Base-by-base conservation (phyloP, 2,113 vertebrate genomes). In the Girardinichthys multiradiatus region DNA sequence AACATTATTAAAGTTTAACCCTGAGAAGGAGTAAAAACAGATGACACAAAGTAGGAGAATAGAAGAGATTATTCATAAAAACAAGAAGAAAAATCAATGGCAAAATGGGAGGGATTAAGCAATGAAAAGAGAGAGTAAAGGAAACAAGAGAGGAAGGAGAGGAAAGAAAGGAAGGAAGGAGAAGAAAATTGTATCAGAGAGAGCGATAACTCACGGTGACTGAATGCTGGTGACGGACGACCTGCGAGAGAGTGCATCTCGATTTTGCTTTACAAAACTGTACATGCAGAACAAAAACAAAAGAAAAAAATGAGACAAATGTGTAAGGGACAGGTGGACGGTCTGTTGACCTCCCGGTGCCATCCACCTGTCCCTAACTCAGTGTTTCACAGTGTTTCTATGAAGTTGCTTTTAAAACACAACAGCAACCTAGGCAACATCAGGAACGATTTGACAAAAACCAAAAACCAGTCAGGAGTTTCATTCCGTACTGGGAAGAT, bases 191-290 rank as follows among this genome's bases (percentile, higher is more conserved):
- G 74, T 91, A 93, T 90, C 85, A 85, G 90, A 90, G 89, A 90
- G 89, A 62, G 30, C 80, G 91, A 89, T 91, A 94, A 95, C 94
- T 95, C 94, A 95, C 94, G 84, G 91, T 98, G 97, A 99, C 94
- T 98, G 97, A 94, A 96, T 94, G 96, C 97, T 99, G 98, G 94
- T 97, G 96, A 97, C 95, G 94, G 98, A 99, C 91, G 97, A 97
- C 95, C 97, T 98, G 96, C 96, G 97, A 95, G 97, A 98, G 89
- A 96, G 94, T 93, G 96, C 93, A 93, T 96, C 97, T 96, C 96
- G 97, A 95, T 96, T 96, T 96, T 97, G 98, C 96, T 97, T 98
- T 98, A 99, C 97, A 98, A 98, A 98, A 98, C 98, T 99, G 97
- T 95, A 96, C 97, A 97, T 98, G 96, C 97, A 95, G 95, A 94